Evolutionary conservation across 1,140 invertebrate genomes (phyloP).

Genomic region (Pseudomyrmex pallidus): DNA sequence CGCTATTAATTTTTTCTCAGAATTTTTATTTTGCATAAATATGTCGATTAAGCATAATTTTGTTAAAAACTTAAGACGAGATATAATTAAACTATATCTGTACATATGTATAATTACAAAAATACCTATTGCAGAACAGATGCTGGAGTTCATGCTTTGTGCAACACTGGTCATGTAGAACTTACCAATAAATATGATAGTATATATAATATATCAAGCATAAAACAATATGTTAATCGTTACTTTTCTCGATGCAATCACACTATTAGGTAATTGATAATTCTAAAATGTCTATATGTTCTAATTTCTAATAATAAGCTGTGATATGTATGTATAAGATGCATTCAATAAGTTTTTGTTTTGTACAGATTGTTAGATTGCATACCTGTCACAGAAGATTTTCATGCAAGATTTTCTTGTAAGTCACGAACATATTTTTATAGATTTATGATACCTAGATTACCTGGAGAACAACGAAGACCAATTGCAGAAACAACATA

Average conservation of each 20-base stretch:
- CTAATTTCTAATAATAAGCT: neutral
- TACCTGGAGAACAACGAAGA: slow-evolving; percentile 61
- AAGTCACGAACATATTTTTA: slow-evolving; percentile 89
- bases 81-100: slow-evolving; percentile 36
- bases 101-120: slow-evolving; percentile 39
- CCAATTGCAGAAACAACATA: slow-evolving; percentile 75
- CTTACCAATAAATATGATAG: slow-evolving; percentile 82
- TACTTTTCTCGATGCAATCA: slow-evolving; percentile 86
- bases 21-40: too few relatives aligned
- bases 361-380: slow-evolving; percentile 86
- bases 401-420: slow-evolving; percentile 87
- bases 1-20: too few relatives aligned
- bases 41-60: too few relatives aligned
- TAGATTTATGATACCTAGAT: slow-evolving; percentile 85
- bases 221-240: slow-evolving; percentile 86
- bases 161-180: slow-evolving; percentile 88
- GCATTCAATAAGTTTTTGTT: neutral
- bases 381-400: slow-evolving; percentile 86
- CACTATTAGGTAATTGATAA: slow-evolving; percentile 77
- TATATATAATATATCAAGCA: slow-evolving; percentile 83
- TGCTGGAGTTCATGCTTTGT: slow-evolving; percentile 89
- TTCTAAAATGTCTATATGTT: neutral
- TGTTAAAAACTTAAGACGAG: too few relatives aligned
- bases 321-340: neutral
- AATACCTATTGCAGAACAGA: slow-evolving; percentile 87